Percentiles rank a stretch among this genome's conserved stretches.
Conservation (phyloP, 2,113 vertebrate genomes). For the Mastomys natalensis region DNA sequence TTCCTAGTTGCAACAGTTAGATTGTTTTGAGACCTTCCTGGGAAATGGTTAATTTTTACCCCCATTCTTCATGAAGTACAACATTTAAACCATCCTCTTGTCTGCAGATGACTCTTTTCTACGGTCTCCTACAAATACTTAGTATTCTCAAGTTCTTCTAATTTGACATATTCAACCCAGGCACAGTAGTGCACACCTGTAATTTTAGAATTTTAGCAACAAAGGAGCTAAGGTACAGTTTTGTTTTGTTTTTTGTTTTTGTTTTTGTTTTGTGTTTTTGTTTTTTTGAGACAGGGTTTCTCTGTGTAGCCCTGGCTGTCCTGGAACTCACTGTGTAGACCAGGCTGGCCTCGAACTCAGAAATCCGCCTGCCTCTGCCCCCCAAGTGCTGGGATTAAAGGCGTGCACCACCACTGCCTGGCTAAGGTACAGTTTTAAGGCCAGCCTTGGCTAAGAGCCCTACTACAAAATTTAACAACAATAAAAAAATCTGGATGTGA, state of each 20-base stretch:
- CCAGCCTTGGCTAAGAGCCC: not conserved
- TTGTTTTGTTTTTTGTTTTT: too few species aligned
- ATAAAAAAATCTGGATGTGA: not conserved
- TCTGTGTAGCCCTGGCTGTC: too few species aligned
- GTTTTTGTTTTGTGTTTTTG: too few species aligned
- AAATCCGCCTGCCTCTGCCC: too few species aligned
- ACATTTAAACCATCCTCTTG: not conserved
- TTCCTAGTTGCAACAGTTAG: not conserved
- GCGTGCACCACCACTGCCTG: too few species aligned
- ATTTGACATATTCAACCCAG: not conserved
- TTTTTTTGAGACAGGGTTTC: too few species aligned
- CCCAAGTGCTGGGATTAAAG: too few species aligned
- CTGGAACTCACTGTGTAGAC: too few species aligned
- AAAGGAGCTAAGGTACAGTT: not conserved
- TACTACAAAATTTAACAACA: not conserved
- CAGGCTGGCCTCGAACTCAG: too few species aligned
- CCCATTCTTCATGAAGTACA: not conserved
- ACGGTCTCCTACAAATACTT: not conserved
- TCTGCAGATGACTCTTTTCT: not conserved
- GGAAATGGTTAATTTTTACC: not conserved
- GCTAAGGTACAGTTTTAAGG: not conserved
- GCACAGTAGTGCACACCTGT: not conserved
- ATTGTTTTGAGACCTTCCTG: not conserved
- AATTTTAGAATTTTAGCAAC: not conserved
- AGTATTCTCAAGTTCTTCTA: not conserved